A percentile compares a stretch with the other conserved stretches of the same genome.
Evolutionary conservation across 1,140 invertebrate species (phyloP).

Genomic region (Caenorhabditis inopinata): DNA sequence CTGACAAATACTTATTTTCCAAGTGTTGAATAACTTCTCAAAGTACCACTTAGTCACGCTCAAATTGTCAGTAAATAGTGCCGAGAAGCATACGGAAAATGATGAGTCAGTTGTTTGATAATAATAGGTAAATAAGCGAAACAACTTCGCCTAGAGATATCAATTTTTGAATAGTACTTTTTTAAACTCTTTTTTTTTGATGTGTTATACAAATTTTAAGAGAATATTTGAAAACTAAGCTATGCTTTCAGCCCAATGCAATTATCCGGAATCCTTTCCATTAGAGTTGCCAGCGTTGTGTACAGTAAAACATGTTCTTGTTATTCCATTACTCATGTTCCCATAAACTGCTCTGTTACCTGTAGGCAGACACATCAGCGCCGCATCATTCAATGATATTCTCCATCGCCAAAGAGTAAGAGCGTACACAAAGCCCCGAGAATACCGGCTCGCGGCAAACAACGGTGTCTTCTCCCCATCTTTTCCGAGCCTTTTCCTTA

Average conservation of each 20-base stretch:
- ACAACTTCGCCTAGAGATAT: background rate
- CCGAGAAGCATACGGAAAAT: background rate
- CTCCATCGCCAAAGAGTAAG: background rate
- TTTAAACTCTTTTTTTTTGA: background rate
- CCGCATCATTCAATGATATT: constrained; percentile 27
- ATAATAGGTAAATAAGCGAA: constrained; percentile 21
- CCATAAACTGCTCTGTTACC: constrained; percentile 5
- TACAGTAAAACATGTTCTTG: background rate
- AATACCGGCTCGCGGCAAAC: constrained; percentile 16
- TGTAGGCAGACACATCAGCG: constrained; percentile 8
- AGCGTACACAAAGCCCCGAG: background rate
- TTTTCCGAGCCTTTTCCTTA: background rate
- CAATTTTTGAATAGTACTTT: background rate
- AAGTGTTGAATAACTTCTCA: background rate
- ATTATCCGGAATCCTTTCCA: background rate
- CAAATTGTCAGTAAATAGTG: background rate
- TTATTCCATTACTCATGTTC: background rate
- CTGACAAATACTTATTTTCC: background rate
- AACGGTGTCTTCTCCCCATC: background rate
- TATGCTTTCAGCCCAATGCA: background rate
- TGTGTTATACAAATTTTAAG: background rate
- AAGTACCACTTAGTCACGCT: background rate
- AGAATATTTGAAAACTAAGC: too few species aligned
- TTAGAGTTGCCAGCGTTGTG: background rate
- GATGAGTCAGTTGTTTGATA: background rate